phyloP scores from a whole-genome alignment of 2,888 invertebrate species.

The Pandemis cinnamomeana region DNA sequence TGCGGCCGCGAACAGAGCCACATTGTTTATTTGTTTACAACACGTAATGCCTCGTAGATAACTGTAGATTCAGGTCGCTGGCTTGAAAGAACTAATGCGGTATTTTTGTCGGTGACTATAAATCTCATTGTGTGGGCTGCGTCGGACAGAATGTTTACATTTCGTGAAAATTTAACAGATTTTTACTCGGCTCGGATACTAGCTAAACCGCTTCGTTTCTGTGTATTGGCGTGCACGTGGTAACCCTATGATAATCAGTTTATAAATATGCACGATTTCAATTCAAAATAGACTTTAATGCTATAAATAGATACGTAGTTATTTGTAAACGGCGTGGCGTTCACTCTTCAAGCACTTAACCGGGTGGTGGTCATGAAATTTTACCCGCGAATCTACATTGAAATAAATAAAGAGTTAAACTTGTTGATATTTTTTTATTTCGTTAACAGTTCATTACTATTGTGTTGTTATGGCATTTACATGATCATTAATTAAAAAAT shows the following conservation, averaged over 20 bases:
- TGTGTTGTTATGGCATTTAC: no score
- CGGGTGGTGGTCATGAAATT: not conserved
- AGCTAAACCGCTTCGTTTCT: conserved; percentile 15
- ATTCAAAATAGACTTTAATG: conserved; percentile 2
- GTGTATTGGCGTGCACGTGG: conserved; percentile 11
- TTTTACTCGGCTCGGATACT: conserved; percentile 43
- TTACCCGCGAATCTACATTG: not conserved
- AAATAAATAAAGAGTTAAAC: not conserved
- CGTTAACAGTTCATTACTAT: no score
- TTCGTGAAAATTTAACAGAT: conserved; percentile 58
- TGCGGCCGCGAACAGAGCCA: conserved; percentile 40
- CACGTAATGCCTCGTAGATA: conserved; percentile 48
- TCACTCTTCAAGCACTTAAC: conserved; percentile 3
- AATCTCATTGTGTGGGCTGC: conserved; percentile 77
- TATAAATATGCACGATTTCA: not conserved
- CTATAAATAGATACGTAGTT: conserved; percentile 6
- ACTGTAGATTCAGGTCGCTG: conserved; percentile 51
- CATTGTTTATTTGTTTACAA: conserved; percentile 60
- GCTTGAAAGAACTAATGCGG: conserved; percentile 67
- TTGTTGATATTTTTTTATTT: no score
- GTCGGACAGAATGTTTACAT: conserved; percentile 61
- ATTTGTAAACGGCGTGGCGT: conserved; percentile 6
- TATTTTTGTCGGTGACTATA: conserved; percentile 77
- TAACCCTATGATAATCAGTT: conserved; percentile 16
- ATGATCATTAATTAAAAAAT: no score